phyloP scores from a whole-genome alignment of 2,888 invertebrate species.

The Hipparchia sbordonii region DNA sequence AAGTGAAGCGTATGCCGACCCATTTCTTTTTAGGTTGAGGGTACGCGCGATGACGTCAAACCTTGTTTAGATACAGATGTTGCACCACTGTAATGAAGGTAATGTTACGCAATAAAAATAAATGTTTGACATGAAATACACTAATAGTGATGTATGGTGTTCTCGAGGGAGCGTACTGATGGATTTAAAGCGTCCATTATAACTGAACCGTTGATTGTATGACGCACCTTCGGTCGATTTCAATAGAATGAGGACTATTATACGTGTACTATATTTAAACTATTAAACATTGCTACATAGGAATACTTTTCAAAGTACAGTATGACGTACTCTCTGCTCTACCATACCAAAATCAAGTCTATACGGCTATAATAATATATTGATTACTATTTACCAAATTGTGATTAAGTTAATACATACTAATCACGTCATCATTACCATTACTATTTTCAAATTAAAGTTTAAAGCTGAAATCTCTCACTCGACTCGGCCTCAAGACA shows the following conservation, averaged over 20 bases:
- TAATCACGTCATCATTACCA: not conserved
- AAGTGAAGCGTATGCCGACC: conserved; percentile 65
- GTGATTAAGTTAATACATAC: not conserved
- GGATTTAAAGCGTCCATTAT: conserved; percentile 37
- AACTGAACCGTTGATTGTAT: conserved; percentile 25
- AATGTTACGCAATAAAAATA: conserved; percentile 63
- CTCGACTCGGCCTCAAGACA: no score
- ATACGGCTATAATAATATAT: not conserved
- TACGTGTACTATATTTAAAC: not conserved
- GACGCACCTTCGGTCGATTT: conserved; percentile 22
- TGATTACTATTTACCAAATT: no score
- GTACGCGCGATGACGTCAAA: conserved; percentile 70
- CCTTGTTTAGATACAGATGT: conserved; percentile 44
- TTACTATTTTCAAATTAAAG: no score
- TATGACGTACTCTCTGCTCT: no score
- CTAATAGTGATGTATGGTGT: conserved; percentile 34
- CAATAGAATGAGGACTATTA: conserved; percentile 11
- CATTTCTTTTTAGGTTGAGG: conserved; percentile 62
- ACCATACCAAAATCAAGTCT: not conserved
- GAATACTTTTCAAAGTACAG: not conserved
- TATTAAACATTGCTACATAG: not conserved
- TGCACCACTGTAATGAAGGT: conserved; percentile 48
- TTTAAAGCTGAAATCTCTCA: no score
- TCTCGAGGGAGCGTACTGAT: conserved; percentile 36
- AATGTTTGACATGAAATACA: conserved; percentile 45